Percentiles rank a stretch among this genome's conserved stretches.
Conservation (phyloP, 2,797 vertebrate genomes). For the Avahi laniger region DNA sequence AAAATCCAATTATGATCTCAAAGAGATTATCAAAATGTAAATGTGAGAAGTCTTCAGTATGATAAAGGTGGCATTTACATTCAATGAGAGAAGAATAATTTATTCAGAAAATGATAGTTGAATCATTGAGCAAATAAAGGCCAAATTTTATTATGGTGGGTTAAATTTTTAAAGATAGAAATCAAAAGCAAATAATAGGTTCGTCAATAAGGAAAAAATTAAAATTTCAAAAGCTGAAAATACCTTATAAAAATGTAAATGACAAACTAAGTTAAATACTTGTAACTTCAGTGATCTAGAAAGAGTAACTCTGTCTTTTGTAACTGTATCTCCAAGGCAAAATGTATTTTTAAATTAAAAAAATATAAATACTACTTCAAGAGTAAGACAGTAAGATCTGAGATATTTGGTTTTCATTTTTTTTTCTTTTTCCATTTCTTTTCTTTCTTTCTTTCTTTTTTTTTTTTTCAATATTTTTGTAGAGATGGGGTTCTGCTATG, state of each 20-base stretch:
- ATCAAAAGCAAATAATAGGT: background rate
- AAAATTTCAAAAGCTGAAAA: background rate
- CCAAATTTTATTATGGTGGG: background rate
- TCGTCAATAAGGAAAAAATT: background rate
- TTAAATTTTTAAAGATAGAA: background rate
- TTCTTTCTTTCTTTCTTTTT: no score
- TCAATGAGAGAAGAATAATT: background rate
- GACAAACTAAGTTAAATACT: conserved; percentile 5
- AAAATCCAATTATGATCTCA: background rate
- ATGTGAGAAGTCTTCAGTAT: background rate
- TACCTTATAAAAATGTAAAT: background rate
- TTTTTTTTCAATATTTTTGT: background rate
- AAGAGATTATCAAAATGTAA: background rate
- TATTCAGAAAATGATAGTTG: background rate
- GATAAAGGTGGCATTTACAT: background rate
- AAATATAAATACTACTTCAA: background rate
- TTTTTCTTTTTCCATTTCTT: no score
- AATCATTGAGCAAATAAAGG: conserved; percentile 10
- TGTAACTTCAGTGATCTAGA: background rate
- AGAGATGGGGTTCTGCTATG: background rate
- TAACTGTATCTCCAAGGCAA: background rate
- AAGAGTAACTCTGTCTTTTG: background rate
- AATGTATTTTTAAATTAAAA: background rate
- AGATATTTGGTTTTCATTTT: conserved; percentile 11
- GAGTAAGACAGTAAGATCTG: background rate